Evolutionary conservation across 2,797 vertebrate species (phyloP).

Genomic region (Amniataba percoides): DNA sequence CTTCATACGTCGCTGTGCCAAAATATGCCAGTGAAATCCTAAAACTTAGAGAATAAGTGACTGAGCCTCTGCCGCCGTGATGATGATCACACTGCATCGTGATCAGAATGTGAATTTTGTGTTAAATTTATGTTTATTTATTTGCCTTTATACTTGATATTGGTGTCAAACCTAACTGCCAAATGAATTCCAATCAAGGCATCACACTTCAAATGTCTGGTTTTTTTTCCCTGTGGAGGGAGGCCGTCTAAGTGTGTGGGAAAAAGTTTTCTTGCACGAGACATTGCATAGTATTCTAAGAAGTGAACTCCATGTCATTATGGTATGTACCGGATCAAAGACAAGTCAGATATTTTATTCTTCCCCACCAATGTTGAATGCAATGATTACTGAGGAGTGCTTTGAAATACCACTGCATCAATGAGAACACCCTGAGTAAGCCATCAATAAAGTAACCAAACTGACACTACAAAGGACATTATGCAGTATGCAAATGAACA

Average conservation of each 20-base stretch:
- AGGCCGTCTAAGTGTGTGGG: background rate
- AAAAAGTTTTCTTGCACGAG: background rate
- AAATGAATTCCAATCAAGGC: background rate
- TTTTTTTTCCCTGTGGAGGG: background rate
- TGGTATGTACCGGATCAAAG: background rate
- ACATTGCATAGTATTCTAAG: background rate
- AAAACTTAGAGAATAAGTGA: background rate
- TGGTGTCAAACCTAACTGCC: background rate
- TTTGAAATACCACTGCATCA: slow-evolving; percentile 41
- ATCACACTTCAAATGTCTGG: background rate
- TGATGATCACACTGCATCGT: background rate
- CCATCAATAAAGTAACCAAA: slow-evolving; percentile 50
- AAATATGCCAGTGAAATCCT: background rate
- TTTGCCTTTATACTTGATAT: background rate
- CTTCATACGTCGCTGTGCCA: background rate
- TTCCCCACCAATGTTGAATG: slow-evolving; percentile 27
- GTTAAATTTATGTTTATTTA: background rate
- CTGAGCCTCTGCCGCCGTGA: background rate
- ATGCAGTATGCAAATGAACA: slow-evolving; percentile 47
- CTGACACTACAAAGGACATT: slow-evolving; percentile 43
- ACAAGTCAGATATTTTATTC: background rate
- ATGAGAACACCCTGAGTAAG: slow-evolving; percentile 41
- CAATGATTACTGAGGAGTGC: slow-evolving; percentile 21
- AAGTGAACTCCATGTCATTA: background rate
- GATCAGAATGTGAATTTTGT: slow-evolving; percentile 2